These are phyloP conservation scores for rabbit (Oryctolagus cuniculus) DNA, from an alignment of 2,113 vertebrate species.

Conservation along the genomic window mOryCun1.1 NC_091445.1:5089501-5090000, in stretches of 20 bases:
- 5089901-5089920: constrained; percentile 43
- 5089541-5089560: too few species aligned
- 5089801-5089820: constrained; percentile 50
- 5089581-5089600: too few species aligned
- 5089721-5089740: not conserved
- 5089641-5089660: too few species aligned
- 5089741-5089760: not conserved
- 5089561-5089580: too few species aligned
- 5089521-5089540: too few species aligned
- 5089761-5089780: constrained; percentile 4
- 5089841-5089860: constrained; percentile 25
- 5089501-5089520: too few species aligned
- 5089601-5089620: too few species aligned
- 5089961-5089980: constrained; percentile 70
- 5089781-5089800: constrained; percentile 11
- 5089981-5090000: constrained; percentile 81
- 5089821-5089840: constrained; percentile 17
- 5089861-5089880: not conserved
- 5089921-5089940: constrained; percentile 58
- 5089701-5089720: not conserved
- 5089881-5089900: not conserved
- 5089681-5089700: too few species aligned
- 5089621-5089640: too few species aligned
- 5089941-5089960: constrained; percentile 62
- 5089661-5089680: too few species aligned